phyloP scores from a whole-genome alignment of 2,888 invertebrate genomes.

The Heliconius ismenius region DNA sequence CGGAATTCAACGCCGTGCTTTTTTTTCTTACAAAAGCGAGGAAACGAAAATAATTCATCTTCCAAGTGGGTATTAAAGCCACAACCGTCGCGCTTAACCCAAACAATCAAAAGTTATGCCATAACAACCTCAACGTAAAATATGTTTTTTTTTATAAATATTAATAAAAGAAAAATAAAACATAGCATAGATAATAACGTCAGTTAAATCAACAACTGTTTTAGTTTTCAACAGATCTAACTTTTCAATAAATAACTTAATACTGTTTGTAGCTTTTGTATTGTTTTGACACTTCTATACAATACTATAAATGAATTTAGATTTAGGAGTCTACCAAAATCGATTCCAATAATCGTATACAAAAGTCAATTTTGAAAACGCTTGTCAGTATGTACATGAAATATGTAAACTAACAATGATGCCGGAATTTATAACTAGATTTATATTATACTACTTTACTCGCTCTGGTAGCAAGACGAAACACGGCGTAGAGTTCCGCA shows the following conservation, averaged over 20 bases:
- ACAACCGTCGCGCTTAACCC: too few species aligned
- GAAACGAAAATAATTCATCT: too few species aligned
- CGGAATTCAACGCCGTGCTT: too few species aligned
- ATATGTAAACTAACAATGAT: not conserved
- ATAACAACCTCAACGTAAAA: not conserved
- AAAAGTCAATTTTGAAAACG: constrained; percentile 30
- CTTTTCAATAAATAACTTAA: constrained; percentile 7
- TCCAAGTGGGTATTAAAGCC: too few species aligned
- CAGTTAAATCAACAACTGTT: constrained; percentile 6
- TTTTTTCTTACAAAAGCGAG: too few species aligned
- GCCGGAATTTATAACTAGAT: not conserved
- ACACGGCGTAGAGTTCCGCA: not conserved
- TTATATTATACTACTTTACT: not conserved
- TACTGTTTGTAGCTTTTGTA: not conserved
- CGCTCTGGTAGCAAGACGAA: not conserved
- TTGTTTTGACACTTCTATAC: constrained; percentile 19
- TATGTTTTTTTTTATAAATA: not conserved
- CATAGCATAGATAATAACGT: not conserved
- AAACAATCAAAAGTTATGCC: not conserved
- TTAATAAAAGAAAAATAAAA: not conserved
- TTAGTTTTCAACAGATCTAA: constrained; percentile 9
- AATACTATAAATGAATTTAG: constrained; percentile 19
- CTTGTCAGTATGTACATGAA: not conserved
- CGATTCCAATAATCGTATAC: constrained; percentile 15
- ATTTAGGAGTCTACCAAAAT: not conserved